These are phyloP conservation scores for Oscheius sp. DNA, from an alignment of 2,888 invertebrate genomes.

Conservation along the genomic window DNA sequence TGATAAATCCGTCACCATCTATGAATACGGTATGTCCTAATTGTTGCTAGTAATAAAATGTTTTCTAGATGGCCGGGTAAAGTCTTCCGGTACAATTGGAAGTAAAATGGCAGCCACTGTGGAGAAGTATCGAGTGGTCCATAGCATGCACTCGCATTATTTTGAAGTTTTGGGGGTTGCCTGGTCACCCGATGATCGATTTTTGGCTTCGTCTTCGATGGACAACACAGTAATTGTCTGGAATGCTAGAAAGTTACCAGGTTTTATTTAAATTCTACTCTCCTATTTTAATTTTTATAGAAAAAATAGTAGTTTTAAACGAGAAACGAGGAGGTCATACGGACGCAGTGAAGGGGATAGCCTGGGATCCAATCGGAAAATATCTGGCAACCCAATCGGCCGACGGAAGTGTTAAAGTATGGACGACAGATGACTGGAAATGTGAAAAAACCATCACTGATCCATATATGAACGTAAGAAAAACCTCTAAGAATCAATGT, in stretches of 20 bases:
- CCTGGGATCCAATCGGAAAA: slow-evolving; percentile 98
- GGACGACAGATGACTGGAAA: slow-evolving; percentile 95
- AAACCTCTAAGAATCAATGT: no score
- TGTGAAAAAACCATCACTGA: slow-evolving; percentile 86
- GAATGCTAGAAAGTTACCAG: slow-evolving; percentile 88
- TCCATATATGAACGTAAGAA: slow-evolving; percentile 83
- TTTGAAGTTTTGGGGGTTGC: slow-evolving; percentile 88
- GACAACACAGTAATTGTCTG: slow-evolving; percentile 97
- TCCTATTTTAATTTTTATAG: slow-evolving; percentile 40
- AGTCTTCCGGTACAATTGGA: slow-evolving; percentile 68
- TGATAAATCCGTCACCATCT: slow-evolving; percentile 45
- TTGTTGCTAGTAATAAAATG: neutral
- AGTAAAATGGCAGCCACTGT: slow-evolving; percentile 75
- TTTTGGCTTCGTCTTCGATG: slow-evolving; percentile 94
- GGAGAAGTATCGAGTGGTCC: slow-evolving; percentile 90
- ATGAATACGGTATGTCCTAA: slow-evolving; percentile 38
- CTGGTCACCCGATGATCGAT: slow-evolving; percentile 93
- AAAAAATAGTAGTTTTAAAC: slow-evolving; percentile 80
- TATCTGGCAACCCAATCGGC: slow-evolving; percentile 86
- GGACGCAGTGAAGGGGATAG: slow-evolving; percentile 81
- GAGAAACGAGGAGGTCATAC: slow-evolving; percentile 77
- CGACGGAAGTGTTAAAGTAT: slow-evolving; percentile 74
- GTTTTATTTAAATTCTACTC: slow-evolving; percentile 68
- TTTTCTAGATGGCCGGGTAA: slow-evolving; percentile 43
- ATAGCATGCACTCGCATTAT: slow-evolving; percentile 77